phyloP scores from a whole-genome alignment of 2,797 vertebrate species.

The Champsocephalus esox region DNA sequence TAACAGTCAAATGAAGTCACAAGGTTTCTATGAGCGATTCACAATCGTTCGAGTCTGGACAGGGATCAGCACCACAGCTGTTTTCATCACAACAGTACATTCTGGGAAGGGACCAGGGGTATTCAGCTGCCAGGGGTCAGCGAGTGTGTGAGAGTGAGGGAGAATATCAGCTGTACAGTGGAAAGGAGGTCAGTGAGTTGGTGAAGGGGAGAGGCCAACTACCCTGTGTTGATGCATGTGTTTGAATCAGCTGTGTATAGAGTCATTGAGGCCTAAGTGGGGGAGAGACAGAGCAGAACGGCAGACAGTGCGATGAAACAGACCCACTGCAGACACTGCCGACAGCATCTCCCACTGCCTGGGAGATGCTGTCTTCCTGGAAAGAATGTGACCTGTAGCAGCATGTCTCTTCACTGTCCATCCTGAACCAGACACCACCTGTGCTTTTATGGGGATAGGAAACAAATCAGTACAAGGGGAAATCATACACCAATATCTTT shows the following conservation, averaged over 20 bases:
- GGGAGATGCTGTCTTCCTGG: slow-evolving; percentile 58
- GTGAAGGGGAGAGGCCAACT: slow-evolving; percentile 27
- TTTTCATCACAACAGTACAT: slow-evolving; percentile 61
- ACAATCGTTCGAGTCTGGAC: slow-evolving; percentile 50
- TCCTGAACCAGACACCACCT: slow-evolving; percentile 2
- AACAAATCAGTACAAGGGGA: background rate
- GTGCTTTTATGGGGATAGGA: background rate
- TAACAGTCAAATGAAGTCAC: slow-evolving; percentile 7
- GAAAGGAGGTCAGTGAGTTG: slow-evolving; percentile 66
- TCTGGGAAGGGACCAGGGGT: slow-evolving; percentile 52
- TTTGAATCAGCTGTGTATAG: slow-evolving; percentile 45
- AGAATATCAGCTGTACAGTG: slow-evolving; percentile 65
- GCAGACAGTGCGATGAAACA: slow-evolving; percentile 51
- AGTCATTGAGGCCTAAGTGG: slow-evolving; percentile 37
- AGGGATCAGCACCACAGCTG: slow-evolving; percentile 60
- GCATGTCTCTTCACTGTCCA: slow-evolving; percentile 29
- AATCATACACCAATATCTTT: background rate
- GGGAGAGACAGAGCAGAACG: slow-evolving; percentile 50
- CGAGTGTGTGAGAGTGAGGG: slow-evolving; percentile 48
- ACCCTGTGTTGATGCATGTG: slow-evolving; percentile 4
- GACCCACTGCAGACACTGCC: slow-evolving; percentile 8
- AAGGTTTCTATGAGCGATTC: slow-evolving; percentile 49
- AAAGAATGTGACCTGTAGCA: slow-evolving; percentile 70
- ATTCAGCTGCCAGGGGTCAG: slow-evolving; percentile 66
- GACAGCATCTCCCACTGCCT: slow-evolving; percentile 17